Evolutionary conservation across 2,797 vertebrate species (phyloP).

Genomic region (Sebastes variabilis): DNA sequence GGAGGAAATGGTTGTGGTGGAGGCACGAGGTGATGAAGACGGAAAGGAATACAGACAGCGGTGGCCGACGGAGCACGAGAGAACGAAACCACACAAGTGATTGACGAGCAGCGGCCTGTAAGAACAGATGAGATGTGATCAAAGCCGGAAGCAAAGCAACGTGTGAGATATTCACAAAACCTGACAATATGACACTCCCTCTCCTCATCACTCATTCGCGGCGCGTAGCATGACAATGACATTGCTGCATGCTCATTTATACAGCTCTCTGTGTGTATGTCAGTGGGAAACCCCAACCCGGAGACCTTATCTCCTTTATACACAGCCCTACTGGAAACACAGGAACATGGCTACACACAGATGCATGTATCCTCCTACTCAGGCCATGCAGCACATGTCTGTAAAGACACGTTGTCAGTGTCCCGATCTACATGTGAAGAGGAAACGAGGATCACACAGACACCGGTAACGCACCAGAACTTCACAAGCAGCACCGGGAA

Average conservation of each 20-base stretch:
- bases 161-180: conserved; percentile 27
- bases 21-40: conserved; percentile 1
- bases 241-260: conserved; percentile 35
- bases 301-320: not conserved
- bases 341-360: not conserved
- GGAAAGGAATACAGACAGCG: not conserved
- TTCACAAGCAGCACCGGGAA: conserved; percentile 5
- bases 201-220: conserved; percentile 33
- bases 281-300: not conserved
- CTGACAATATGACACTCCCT: conserved; percentile 36
- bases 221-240: conserved; percentile 23
- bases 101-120: conserved; percentile 22
- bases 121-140: conserved; percentile 38
- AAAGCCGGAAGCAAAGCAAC: conserved; percentile 31
- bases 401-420: not conserved
- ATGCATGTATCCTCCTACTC: not conserved
- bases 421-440: not conserved
- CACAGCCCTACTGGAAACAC: not conserved
- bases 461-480: conserved; percentile 8
- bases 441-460: conserved; percentile 24
- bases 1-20: not conserved
- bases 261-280: not conserved
- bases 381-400: not conserved
- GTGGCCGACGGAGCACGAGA: not conserved
- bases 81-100: not conserved